Percentiles rank a stretch among this genome's conserved stretches.
These are phyloP conservation scores for Nineta flava DNA, from an alignment of 2,888 invertebrate species.

Conservation along the genomic window DNA sequence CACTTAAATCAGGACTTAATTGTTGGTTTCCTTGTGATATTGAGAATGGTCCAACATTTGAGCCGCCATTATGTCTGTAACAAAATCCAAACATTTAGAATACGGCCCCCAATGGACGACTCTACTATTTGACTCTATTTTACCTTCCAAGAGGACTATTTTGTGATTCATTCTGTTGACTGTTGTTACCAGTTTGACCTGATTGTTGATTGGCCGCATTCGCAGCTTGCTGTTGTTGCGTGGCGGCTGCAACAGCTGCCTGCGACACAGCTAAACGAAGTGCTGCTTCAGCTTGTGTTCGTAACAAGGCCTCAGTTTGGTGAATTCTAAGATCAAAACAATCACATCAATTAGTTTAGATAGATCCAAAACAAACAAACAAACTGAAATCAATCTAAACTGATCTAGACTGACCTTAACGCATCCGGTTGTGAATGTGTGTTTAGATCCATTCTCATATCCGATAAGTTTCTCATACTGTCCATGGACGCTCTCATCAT, in stretches of 20 bases:
- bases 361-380: background rate
- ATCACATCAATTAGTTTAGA: too few species aligned
- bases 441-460: slow-evolving; percentile 27
- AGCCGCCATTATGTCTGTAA: slow-evolving; percentile 11
- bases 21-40: slow-evolving; percentile 24
- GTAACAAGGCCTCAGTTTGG: slow-evolving; percentile 62
- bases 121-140: too few species aligned
- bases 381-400: background rate
- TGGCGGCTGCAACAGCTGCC: slow-evolving; percentile 39
- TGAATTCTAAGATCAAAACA: background rate
- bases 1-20: slow-evolving; percentile 52
- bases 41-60: slow-evolving; percentile 5
- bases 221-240: slow-evolving; percentile 27
- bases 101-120: background rate
- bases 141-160: slow-evolving; percentile 6
- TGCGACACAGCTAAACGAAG: slow-evolving; percentile 66
- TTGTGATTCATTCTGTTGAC: slow-evolving; percentile 20
- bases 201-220: slow-evolving; percentile 20
- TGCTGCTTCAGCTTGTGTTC: slow-evolving; percentile 76
- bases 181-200: slow-evolving; percentile 23
- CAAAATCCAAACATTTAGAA: background rate
- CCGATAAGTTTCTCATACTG: slow-evolving; percentile 32
- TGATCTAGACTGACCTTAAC: slow-evolving; percentile 9
- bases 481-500: slow-evolving; percentile 43
- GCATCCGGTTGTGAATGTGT: slow-evolving; percentile 26